phyloP scores from a whole-genome alignment of 1,140 invertebrate genomes.

The Drosophila virilis region DNA sequence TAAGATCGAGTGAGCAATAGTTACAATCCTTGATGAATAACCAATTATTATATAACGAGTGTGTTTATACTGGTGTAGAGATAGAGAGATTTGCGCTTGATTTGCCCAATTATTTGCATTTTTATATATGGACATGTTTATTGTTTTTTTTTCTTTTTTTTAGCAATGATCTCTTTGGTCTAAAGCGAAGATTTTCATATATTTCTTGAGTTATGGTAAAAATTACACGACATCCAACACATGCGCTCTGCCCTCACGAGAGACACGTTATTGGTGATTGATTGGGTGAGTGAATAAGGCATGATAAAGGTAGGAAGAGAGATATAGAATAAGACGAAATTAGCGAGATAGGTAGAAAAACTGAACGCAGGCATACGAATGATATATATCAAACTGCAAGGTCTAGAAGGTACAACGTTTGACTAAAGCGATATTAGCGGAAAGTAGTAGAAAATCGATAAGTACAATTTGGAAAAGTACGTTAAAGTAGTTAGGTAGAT shows the following conservation, averaged over 20 bases:
- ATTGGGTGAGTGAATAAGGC: constrained; percentile 58
- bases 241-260: constrained; percentile 84
- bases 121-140: constrained; percentile 56
- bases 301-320: constrained; percentile 44
- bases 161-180: constrained; percentile 55
- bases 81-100: constrained; percentile 51
- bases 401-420: constrained; percentile 45
- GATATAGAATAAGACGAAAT: constrained; percentile 30
- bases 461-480: constrained; percentile 75
- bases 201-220: constrained; percentile 69
- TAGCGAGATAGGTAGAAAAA: constrained; percentile 12
- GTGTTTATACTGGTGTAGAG: constrained; percentile 45
- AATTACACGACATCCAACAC: constrained; percentile 84
- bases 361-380: constrained; percentile 7
- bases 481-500: constrained; percentile 49
- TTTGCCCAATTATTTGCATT: constrained; percentile 52
- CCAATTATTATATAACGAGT: constrained; percentile 46
- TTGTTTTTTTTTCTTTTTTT: constrained; percentile 36
- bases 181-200: constrained; percentile 44
- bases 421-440: constrained; percentile 60
- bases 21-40: constrained; percentile 78
- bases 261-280: constrained; percentile 79
- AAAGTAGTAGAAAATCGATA: constrained; percentile 36
- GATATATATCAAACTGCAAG: constrained; percentile 34
- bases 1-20: constrained; percentile 71